These are phyloP conservation scores for Xanthorhoe designata DNA, from an alignment of 2,888 invertebrate genomes.

Conservation along the genomic window DNA sequence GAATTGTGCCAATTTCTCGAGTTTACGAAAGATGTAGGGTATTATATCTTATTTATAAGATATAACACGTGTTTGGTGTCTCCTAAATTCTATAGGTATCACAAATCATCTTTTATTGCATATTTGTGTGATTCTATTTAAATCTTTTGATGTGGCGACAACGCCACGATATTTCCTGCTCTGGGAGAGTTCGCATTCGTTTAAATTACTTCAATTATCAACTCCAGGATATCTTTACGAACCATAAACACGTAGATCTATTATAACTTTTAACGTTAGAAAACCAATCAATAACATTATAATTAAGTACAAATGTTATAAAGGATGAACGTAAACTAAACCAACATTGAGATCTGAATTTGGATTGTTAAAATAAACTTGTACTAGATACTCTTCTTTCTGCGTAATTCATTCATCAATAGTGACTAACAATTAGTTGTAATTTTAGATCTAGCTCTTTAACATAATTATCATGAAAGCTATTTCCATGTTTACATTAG, in stretches of 20 bases:
- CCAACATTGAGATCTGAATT: slow-evolving; percentile 33
- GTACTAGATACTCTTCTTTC: slow-evolving; percentile 4
- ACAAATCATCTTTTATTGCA: slow-evolving; percentile 36
- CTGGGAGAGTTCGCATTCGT: slow-evolving; percentile 55
- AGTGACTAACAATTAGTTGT: slow-evolving; percentile 3
- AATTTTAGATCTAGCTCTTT: not conserved
- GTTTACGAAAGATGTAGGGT: slow-evolving; percentile 21
- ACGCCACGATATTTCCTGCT: slow-evolving; percentile 44
- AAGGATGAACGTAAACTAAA: slow-evolving; percentile 23
- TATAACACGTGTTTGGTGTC: slow-evolving; percentile 31
- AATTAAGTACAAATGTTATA: not conserved
- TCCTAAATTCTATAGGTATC: slow-evolving; percentile 14
- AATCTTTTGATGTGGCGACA: slow-evolving; percentile 45
- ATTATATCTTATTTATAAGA: slow-evolving; percentile 27
- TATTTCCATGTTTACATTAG: too few relatives aligned
- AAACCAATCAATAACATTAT: not conserved
- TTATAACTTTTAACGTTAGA: not conserved
- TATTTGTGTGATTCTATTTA: slow-evolving; percentile 40
- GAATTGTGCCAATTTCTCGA: slow-evolving; percentile 38
- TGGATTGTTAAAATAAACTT: slow-evolving; percentile 31
- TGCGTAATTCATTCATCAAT: slow-evolving; percentile 4
- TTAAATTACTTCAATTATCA: slow-evolving; percentile 38
- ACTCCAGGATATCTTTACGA: slow-evolving; percentile 28
- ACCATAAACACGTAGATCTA: slow-evolving; percentile 11
- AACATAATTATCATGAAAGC: not conserved